These are phyloP conservation scores for Microtus pennsylvanicus DNA, from an alignment of 2,113 vertebrate species.

Conservation along the genomic window DNA sequence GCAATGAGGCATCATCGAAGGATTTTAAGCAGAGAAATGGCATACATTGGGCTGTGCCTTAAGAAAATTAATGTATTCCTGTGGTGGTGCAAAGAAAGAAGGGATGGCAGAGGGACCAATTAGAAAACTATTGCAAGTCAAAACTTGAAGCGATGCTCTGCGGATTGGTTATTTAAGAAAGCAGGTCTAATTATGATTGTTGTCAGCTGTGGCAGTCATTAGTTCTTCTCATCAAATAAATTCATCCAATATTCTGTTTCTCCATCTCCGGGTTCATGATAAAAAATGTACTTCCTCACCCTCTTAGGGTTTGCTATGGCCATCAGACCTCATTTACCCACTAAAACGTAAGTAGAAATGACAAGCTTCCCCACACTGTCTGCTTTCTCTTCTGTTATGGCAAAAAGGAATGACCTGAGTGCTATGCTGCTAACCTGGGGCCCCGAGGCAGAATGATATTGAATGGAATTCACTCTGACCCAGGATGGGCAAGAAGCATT, in stretches of 20 bases:
- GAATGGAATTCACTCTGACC: neutral
- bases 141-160: slow-evolving; percentile 28
- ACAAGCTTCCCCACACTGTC: neutral
- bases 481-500: neutral
- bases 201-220: neutral
- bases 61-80: neutral
- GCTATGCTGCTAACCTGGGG: neutral
- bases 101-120: slow-evolving; percentile 48
- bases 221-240: neutral
- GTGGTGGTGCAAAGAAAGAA: neutral
- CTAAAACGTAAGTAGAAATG: neutral
- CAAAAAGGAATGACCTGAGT: neutral
- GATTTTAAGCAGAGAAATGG: slow-evolving; percentile 38
- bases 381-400: neutral
- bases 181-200: slow-evolving; percentile 15
- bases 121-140: slow-evolving; percentile 31
- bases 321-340: neutral
- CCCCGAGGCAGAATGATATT: neutral
- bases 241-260: slow-evolving; percentile 5
- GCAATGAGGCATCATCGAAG: slow-evolving; percentile 61
- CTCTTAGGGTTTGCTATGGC: neutral
- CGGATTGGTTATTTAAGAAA: neutral
- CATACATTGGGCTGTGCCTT: neutral
- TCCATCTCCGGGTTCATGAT: neutral
- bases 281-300: neutral